phyloP scores from a whole-genome alignment of 2,888 invertebrate genomes.

The Apotomis capreana region DNA sequence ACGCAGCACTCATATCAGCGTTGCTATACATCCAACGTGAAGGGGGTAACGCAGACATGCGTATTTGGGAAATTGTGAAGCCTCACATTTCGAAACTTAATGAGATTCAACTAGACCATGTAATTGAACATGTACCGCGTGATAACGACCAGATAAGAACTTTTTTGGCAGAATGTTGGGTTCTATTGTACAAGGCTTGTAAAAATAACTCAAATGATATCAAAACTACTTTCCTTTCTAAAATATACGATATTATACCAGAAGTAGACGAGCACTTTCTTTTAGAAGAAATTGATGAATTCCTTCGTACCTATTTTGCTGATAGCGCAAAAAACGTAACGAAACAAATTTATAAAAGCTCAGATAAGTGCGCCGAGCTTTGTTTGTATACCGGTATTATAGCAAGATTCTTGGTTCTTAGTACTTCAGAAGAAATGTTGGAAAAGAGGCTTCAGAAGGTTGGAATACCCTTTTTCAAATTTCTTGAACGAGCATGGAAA shows the following conservation, averaged over 20 bases:
- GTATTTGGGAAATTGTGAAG: conserved; percentile 59
- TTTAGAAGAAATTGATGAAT: conserved; percentile 46
- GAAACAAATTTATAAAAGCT: too few relatives aligned
- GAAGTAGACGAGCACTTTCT: conserved; percentile 50
- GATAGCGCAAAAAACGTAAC: too few relatives aligned
- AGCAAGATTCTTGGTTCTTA: conserved; percentile 58
- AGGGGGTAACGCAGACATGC: conserved; percentile 45
- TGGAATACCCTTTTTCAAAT: conserved; percentile 54
- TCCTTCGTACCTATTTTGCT: conserved; percentile 46
- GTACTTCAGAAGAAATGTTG: conserved; percentile 52
- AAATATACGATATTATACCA: conserved; percentile 50
- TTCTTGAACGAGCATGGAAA: conserved; percentile 46
- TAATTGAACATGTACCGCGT: conserved; percentile 46
- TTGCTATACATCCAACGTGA: conserved; percentile 49
- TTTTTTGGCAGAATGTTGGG: conserved; percentile 54
- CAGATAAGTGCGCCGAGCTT: background rate
- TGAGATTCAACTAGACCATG: background rate
- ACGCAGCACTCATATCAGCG: conserved; percentile 53
- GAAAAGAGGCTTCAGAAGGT: conserved; percentile 50
- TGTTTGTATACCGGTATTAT: conserved; percentile 52
- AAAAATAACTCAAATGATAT: conserved; percentile 44
- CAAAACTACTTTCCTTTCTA: conserved; percentile 48
- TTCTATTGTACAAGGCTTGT: conserved; percentile 50
- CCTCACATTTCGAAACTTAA: conserved; percentile 1
- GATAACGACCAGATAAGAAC: conserved; percentile 43